A percentile compares a stretch with the other conserved stretches of the same genome.
Conservation (phyloP, 2,113 vertebrate species). For the Aepyceros melampus region DNA sequence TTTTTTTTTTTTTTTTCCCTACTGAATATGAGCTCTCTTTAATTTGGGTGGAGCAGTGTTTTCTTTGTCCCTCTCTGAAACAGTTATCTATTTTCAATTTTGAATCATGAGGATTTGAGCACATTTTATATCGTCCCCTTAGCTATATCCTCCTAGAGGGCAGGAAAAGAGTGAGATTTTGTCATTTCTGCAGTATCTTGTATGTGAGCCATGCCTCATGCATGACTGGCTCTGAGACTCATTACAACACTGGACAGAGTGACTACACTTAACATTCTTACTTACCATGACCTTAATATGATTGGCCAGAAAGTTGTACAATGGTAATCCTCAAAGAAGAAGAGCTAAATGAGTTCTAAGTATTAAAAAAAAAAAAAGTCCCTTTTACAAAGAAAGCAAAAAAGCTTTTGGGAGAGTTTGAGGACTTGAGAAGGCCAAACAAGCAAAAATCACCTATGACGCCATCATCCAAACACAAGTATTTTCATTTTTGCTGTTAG, state of each 20-base stretch:
- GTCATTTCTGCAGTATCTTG: background rate
- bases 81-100: background rate
- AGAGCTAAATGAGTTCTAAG: background rate
- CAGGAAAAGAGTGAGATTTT: background rate
- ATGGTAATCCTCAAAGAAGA: background rate
- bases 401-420: constrained; percentile 19
- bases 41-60: background rate
- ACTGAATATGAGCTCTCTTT: background rate
- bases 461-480: background rate
- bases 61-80: background rate
- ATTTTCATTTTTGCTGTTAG: constrained; percentile 21
- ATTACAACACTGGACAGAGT: background rate
- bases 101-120: background rate
- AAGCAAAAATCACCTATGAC: constrained; percentile 52
- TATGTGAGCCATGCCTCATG: background rate
- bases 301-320: background rate
- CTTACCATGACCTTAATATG: background rate
- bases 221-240: background rate
- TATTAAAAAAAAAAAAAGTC: background rate
- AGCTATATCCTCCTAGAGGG: background rate
- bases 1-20: background rate
- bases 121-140: background rate
- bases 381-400: constrained; percentile 22
- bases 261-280: background rate
- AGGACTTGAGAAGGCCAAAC: constrained; percentile 34